These are phyloP conservation scores for Agrypnus murinus DNA, from an alignment of 2,888 invertebrate genomes.

Conservation along the genomic window DNA sequence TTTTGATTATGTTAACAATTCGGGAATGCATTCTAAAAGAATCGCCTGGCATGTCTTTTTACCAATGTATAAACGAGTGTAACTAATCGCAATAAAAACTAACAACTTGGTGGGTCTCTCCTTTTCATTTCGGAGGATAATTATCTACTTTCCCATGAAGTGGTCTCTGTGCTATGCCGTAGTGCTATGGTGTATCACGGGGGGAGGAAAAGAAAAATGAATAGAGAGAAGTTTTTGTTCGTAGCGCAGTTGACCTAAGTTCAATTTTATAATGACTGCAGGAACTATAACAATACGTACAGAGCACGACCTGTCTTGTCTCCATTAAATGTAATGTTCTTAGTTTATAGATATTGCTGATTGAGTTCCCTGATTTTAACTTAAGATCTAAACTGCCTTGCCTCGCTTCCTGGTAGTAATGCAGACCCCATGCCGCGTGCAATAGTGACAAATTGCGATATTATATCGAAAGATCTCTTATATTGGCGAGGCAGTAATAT, in stretches of 20 bases:
- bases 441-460: constrained; percentile 63
- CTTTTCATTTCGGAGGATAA: constrained; percentile 37
- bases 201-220: constrained; percentile 40
- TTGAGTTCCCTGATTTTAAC: constrained; percentile 62
- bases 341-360: constrained; percentile 64
- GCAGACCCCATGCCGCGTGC: constrained; percentile 58
- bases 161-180: too few relatives aligned
- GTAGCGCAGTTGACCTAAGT: constrained; percentile 64
- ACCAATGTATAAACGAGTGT: constrained; percentile 18
- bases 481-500: constrained; percentile 39
- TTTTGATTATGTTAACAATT: constrained; percentile 16
- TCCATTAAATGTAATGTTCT: constrained; percentile 62
- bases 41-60: constrained; percentile 9
- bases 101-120: constrained; percentile 30
- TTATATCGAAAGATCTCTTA: constrained; percentile 60
- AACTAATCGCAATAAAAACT: constrained; percentile 33
- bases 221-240: constrained; percentile 50
- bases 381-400: constrained; percentile 57
- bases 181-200: too few relatives aligned
- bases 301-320: constrained; percentile 66
- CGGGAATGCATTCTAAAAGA: constrained; percentile 3
- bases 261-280: constrained; percentile 68
- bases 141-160: constrained; percentile 48
- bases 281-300: constrained; percentile 66
- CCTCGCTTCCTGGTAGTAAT: constrained; percentile 58